Base-by-base conservation (phyloP, 2,113 vertebrate species). In the Equus przewalskii region DNA sequence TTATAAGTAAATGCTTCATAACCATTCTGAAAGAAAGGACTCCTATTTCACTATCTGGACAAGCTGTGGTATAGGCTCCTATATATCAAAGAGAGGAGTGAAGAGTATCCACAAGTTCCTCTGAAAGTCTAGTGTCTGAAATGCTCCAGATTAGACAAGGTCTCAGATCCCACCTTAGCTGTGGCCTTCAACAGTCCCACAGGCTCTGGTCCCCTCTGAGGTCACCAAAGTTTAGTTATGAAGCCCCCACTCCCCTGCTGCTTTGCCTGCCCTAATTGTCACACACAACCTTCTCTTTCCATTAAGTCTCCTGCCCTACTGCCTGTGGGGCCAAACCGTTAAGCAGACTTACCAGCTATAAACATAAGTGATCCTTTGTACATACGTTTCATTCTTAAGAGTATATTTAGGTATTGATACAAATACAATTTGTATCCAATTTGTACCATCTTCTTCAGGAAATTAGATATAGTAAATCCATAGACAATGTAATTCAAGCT, bases 361-460 rank as follows among this genome's bases (percentile, higher is more conserved):
- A 93, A 95, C 7, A 8, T 58, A 69, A 79, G 44, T 79, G 44
- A 16, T 82, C 76, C 41, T 92, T 94, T 67, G 8, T 80, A 62
- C 26, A 78, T 60, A 19, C 19, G 51, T 85, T 97, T 96, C 12
- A 75, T 80, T 92, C 69, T 49, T 79, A 87, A 89, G 22, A 93
- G 15, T 51, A n/a, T 88, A 90, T 70, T 85, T 95, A 89, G 44
- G 97, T 82, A 65, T 49, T 81, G 46, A 72, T 75, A 79, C 22
- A 73, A 89, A 73, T 89, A 88, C 80, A 89, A 41, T 91, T 84
- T 92, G 62, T 87, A 33, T 88, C 69, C 95, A 70, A 90, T 86
- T 64, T 83, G 19, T 88, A 81, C 54, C 65, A 60, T 82, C 19
- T 51, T 70, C 36, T 51, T 84, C 22, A 87, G 46, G 33, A 96